Base-by-base conservation (phyloP, 2,888 invertebrate genomes). In the Troides oblongomaculatus region DNA sequence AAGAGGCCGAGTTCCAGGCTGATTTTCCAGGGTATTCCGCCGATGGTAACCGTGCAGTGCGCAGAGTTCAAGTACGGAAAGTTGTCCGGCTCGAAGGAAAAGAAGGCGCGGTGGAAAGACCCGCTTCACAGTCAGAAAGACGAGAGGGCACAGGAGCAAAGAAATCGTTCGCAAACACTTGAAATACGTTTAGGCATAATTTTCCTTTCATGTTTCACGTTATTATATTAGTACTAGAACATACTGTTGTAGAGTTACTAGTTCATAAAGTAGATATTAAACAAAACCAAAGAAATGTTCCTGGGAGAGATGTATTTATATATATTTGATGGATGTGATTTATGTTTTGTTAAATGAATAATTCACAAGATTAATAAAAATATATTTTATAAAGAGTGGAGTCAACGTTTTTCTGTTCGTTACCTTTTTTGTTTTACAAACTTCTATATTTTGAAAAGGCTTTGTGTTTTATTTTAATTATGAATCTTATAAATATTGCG, bases 41-140 rank as follows among this genome's bases (percentile, higher is more conserved):
- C 93, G 73, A 87, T 89, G 79, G 81, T 94, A 64, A 93, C 86
- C 73, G 88, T 84, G 78, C 94, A 81, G 76, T 94, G 88, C 85
- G 94, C 88, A 60, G 93, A 82, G 81, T 92, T 77, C 77, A 89
- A 90, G 14, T 88, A 90, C 57, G 94, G 93, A 1, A 93, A 91
- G 81, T 71, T 87, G 21, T 81, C 82, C 12, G 88, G 88, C 1
- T 91, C 92, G 0, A 86, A 83, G 57, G 81, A 85, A 73, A 77
- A 78, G 30, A 85, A 80, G 69, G 90, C 86, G 0, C 76, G 76
- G 1, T 91, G 90, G 90, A 83, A 77, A 56, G 82, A 81, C 43
- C 61, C 50, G 5, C 8, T 59, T 65, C 64, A 68, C 2, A 73
- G 68, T 65, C 70, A 72, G 57, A 75, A 76, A 59, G 79, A 81